phyloP scores from a whole-genome alignment of 2,113 vertebrate genomes.

The Guaruba guarouba region DNA sequence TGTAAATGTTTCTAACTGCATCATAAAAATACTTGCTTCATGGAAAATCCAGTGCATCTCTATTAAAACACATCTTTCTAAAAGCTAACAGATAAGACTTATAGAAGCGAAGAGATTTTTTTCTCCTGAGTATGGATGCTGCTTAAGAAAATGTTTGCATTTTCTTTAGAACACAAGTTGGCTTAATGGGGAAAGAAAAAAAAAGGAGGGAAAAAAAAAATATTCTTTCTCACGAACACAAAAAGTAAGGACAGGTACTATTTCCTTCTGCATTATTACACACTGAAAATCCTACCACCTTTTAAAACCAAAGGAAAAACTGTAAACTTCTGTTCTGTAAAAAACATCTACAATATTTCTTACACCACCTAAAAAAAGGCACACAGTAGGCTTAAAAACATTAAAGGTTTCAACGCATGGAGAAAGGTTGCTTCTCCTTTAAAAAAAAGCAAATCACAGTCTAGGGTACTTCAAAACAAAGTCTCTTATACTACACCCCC shows the following conservation, averaged over 20 bases:
- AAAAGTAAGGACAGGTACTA: background rate
- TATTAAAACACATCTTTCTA: background rate
- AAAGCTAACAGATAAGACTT: background rate
- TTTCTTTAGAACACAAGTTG: background rate
- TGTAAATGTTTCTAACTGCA: background rate
- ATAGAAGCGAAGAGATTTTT: background rate
- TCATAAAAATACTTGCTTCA: background rate
- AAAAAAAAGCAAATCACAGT: background rate
- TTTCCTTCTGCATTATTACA: background rate
- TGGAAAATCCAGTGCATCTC: background rate
- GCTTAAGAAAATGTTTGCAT: background rate
- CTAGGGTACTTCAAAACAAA: background rate
- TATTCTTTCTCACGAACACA: background rate
- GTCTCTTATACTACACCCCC: background rate
- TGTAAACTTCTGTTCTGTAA: background rate
- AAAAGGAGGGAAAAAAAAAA: background rate
- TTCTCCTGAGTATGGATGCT: background rate
- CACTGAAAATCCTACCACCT: background rate
- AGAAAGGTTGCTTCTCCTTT: background rate
- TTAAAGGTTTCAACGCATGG: background rate
- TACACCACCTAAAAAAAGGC: background rate
- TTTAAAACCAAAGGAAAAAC: background rate
- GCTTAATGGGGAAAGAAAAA: background rate
- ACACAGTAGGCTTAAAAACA: background rate
- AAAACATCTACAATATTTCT: background rate